phyloP scores from a whole-genome alignment of 2,113 vertebrate genomes.

The Rhinolophus ferrumequinum region DNA sequence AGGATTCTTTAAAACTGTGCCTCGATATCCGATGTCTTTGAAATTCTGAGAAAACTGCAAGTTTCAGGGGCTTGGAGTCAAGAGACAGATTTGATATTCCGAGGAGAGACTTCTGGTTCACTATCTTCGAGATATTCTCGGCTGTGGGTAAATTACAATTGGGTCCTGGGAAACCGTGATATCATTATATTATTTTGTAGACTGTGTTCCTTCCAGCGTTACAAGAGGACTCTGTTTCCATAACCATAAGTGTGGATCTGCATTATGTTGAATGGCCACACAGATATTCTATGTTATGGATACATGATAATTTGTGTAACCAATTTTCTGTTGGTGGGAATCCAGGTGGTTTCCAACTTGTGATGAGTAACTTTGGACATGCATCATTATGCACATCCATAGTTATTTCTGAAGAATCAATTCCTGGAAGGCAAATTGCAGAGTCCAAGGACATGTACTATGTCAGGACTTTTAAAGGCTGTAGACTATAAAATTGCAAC shows the following conservation, averaged over 20 bases:
- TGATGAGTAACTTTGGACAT: background rate
- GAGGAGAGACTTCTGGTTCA: background rate
- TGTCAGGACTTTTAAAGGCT: background rate
- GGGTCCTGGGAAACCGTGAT: background rate
- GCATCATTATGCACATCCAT: background rate
- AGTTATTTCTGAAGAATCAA: background rate
- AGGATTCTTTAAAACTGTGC: constrained; percentile 30
- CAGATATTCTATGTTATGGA: background rate
- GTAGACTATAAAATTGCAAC: background rate
- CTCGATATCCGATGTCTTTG: background rate
- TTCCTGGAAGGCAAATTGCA: constrained; percentile 14
- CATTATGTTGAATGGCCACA: background rate
- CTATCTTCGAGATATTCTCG: background rate
- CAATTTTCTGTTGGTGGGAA: background rate
- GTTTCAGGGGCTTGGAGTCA: background rate
- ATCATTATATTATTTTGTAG: background rate
- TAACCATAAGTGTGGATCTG: background rate
- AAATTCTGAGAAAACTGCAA: background rate
- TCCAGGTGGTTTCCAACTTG: background rate
- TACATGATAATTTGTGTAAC: background rate
- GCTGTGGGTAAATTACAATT: background rate
- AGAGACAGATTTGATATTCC: background rate
- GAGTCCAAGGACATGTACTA: background rate
- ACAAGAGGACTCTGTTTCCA: background rate
- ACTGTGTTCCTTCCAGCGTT: background rate